Evolutionary conservation across 2,888 invertebrate species (phyloP), one percentile per base, ranked within the genome.

Genomic region (Zhuqinia jingwanae): DNA sequence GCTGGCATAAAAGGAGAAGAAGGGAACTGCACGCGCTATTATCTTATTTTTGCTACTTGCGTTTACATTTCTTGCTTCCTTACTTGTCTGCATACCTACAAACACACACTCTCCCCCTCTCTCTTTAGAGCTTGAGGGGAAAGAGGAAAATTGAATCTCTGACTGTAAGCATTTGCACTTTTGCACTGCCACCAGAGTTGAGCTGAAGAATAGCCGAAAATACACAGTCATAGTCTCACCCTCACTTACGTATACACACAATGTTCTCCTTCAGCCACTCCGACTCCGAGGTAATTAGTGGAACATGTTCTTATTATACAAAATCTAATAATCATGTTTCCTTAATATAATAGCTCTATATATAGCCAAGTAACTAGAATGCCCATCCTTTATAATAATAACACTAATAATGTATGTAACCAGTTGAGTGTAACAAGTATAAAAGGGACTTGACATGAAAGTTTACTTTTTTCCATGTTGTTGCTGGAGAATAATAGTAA

Each of bases 201-300:
- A 76, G 58, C 36, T 53, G 53, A 53, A 53, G 53, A 53, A 53
- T 53, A 17, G 53, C 8, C 17, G 5, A 56, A 20, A 56, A n/a
- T 20, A 56, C 58, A 58, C 15, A 53, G 36, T 17, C 1, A 13
- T 50, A 50, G 50, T 50, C 27, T n/a, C 27, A 22, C 60, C 2
- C 58, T 11, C 10, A 22, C 58, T 22, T 22, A n/a, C 53, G n/a
- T 17, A n/a, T 20, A 36, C 63, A 17, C 0, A 17, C n/a, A 70
- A 36, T 3, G 3, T 8, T 58, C 58, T 58, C 15, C 13, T 22
- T 25, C 58, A 58, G 22, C 20, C 22, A 58, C 58, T 58, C 58
- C 8, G 58, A 76, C 76, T 42, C 80, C 17, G 58, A 76, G 83
- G 83, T 83, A 83, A 83, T 83, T 83, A 83, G 83, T 76, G 76